A percentile compares a stretch with the other conserved stretches of the same genome.
Evolutionary conservation across 2,888 invertebrate genomes (phyloP).

Genomic region (Papilio protenor): DNA sequence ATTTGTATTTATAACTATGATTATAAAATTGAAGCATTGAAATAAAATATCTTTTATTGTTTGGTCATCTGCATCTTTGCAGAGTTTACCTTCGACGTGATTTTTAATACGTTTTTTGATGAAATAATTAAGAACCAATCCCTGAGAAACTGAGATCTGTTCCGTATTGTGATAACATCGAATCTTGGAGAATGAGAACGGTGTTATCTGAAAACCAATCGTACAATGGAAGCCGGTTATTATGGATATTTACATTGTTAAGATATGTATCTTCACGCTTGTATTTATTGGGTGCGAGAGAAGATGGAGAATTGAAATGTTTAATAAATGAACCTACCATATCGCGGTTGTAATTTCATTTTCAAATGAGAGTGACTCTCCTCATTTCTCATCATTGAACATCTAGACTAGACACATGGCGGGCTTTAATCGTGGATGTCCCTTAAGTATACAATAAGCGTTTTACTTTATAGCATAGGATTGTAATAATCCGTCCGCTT

Average conservation of each 20-base stretch:
- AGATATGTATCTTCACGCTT: slow-evolving; percentile 35
- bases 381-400: background rate
- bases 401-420: background rate
- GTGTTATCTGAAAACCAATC: slow-evolving; percentile 40
- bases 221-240: slow-evolving; percentile 40
- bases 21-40: background rate
- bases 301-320: slow-evolving; percentile 7
- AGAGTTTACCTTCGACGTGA: slow-evolving; percentile 10
- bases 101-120: slow-evolving; percentile 10
- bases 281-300: slow-evolving; percentile 24
- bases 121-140: slow-evolving; percentile 1
- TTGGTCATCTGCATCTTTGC: background rate
- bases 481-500: background rate
- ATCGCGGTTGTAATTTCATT: background rate
- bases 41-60: background rate
- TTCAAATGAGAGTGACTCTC: background rate
- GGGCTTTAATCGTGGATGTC: background rate
- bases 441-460: background rate
- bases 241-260: slow-evolving; percentile 34
- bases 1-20: too few species aligned
- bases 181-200: slow-evolving; percentile 38
- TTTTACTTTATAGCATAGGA: slow-evolving; percentile 2
- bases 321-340: background rate
- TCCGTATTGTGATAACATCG: slow-evolving; percentile 38
- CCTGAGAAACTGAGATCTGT: slow-evolving; percentile 6